Conservation (phyloP, 2,888 invertebrate genomes). For the Lobophora halterata region DNA sequence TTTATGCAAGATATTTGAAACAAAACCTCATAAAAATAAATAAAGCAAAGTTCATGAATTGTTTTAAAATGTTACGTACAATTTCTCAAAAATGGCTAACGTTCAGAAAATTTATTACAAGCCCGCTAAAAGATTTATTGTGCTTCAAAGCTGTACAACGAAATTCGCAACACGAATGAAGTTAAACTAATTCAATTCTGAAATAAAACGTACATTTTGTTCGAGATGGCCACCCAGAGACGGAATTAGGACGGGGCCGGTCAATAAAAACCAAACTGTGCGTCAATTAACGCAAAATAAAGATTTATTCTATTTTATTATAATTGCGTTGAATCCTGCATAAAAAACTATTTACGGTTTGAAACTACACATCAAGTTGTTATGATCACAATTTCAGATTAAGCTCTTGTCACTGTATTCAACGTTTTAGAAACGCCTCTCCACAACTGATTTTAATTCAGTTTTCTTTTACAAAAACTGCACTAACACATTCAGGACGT, state of each 20-base stretch:
- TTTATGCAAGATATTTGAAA: too few species aligned
- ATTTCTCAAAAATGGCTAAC: conserved; percentile 12
- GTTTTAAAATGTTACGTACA: conserved; percentile 1
- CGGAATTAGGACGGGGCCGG: conserved; percentile 9
- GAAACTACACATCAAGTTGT: too few species aligned
- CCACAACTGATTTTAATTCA: too few species aligned
- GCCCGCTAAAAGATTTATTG: conserved; percentile 24
- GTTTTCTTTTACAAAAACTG: not conserved
- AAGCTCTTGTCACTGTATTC: too few species aligned
- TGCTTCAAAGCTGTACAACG: conserved; percentile 29
- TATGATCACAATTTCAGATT: not conserved
- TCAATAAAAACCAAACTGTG: not conserved
- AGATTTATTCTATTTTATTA: too few species aligned
- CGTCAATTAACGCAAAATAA: too few species aligned
- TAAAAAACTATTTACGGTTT: too few species aligned
- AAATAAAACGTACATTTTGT: conserved; percentile 23
- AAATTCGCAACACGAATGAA: conserved; percentile 28
- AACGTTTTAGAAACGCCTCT: too few species aligned
- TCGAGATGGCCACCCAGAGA: conserved; percentile 11
- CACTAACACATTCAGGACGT: too few species aligned
- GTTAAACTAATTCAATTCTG: conserved; percentile 30
- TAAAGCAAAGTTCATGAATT: too few species aligned
- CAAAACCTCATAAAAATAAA: too few species aligned
- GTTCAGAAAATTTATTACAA: conserved; percentile 16
- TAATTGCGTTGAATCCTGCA: too few species aligned